Conservation (phyloP, 1,140 invertebrate species). For the Anastrepha ludens region DNA sequence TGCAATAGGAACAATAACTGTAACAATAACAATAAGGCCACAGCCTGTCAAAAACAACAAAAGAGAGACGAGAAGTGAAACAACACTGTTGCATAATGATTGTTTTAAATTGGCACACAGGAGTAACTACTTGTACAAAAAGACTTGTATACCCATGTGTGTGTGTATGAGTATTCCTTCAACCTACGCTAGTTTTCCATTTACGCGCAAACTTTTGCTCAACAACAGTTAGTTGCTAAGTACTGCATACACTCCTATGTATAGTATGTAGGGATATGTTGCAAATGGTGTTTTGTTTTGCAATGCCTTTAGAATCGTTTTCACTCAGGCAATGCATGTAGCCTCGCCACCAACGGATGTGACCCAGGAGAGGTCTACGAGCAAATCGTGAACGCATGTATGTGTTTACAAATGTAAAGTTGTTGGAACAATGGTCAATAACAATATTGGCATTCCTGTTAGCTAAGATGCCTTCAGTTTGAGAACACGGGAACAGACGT, state of each 20-base stretch:
- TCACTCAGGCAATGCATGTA: not conserved
- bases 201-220: not conserved
- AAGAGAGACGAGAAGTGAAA: conserved; percentile 1
- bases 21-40: conserved; percentile 21
- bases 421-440: not conserved
- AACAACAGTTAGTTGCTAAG: conserved; percentile 25
- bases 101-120: not conserved
- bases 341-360: not conserved
- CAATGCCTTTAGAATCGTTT: not conserved
- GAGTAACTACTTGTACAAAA: not conserved
- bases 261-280: too few species aligned
- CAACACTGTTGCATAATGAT: conserved; percentile 23
- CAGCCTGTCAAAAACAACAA: not conserved
- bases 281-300: not conserved
- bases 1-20: conserved; percentile 5
- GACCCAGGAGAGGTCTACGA: not conserved
- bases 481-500: not conserved
- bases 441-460: not conserved
- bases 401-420: not conserved
- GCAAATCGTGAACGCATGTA: not conserved
- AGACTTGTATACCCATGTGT: too few species aligned
- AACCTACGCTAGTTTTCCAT: not conserved
- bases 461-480: not conserved
- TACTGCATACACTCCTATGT: not conserved
- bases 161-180: too few species aligned